Evolutionary conservation across 2,797 vertebrate species (phyloP).

Genomic region (Esox lucius): DNA sequence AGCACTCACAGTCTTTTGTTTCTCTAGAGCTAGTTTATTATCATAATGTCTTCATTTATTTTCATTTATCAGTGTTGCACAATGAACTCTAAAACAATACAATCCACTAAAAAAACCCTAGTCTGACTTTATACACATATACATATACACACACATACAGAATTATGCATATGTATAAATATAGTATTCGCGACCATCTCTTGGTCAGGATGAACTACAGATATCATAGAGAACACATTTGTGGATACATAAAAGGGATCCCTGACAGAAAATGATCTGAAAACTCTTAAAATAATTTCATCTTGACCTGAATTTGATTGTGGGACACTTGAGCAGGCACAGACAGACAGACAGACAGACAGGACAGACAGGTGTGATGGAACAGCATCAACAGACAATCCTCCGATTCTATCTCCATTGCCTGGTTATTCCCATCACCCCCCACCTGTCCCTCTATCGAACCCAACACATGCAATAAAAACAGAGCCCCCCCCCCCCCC

Average conservation of each 20-base stretch:
- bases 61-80: slow-evolving; percentile 81
- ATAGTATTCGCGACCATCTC: background rate
- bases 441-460: slow-evolving; percentile 18
- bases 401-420: background rate
- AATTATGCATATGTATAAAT: background rate
- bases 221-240: slow-evolving; percentile 4
- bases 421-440: background rate
- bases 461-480: slow-evolving; percentile 16
- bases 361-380: background rate
- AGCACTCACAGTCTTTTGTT: slow-evolving; percentile 33
- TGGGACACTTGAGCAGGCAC: background rate
- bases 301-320: slow-evolving; percentile 5
- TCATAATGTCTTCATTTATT: slow-evolving; percentile 73
- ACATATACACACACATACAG: slow-evolving; percentile 1
- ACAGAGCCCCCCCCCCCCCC: slow-evolving; percentile 16
- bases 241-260: background rate
- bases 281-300: background rate
- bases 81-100: slow-evolving; percentile 86
- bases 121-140: slow-evolving; percentile 45
- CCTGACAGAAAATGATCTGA: background rate
- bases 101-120: slow-evolving; percentile 82
- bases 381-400: background rate
- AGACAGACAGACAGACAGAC: background rate
- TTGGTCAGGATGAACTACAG: background rate
- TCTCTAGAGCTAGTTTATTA: slow-evolving; percentile 82